phyloP scores from a whole-genome alignment of 2,888 invertebrate genomes.

The Heliconius charithonia region DNA sequence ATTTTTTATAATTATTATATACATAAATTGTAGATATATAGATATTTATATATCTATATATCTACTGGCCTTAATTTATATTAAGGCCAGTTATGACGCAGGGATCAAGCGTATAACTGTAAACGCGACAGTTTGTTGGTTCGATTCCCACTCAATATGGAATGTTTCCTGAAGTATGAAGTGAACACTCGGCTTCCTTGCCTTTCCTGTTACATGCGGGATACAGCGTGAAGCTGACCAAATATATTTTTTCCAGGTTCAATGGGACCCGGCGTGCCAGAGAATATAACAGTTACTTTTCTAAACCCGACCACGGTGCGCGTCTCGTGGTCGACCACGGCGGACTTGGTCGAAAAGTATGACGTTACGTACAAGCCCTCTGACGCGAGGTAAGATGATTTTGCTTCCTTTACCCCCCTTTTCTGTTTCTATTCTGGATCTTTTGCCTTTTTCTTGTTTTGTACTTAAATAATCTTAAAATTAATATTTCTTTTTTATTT shows the following conservation, averaged over 20 bases:
- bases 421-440: constrained; percentile 6
- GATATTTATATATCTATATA: no score
- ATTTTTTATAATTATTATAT: no score
- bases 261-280: constrained; percentile 90
- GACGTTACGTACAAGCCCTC: constrained; percentile 96
- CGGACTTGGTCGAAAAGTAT: constrained; percentile 93
- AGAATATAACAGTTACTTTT: constrained; percentile 95
- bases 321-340: constrained; percentile 93
- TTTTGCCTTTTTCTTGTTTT: not conserved
- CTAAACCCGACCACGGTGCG: constrained; percentile 93
- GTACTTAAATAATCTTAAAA: not conserved
- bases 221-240: not conserved
- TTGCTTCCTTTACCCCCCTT: not conserved
- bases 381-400: constrained; percentile 91
- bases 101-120: no score
- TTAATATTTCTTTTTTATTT: no score
- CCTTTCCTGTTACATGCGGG: no score
- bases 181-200: no score
- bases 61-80: no score
- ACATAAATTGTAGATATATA: no score
- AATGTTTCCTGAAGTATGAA: no score
- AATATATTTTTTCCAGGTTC: constrained; percentile 84
- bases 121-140: no score
- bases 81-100: no score
- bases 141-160: no score